Percentiles rank a stretch among this genome's conserved stretches.
Conservation (phyloP, 2,113 vertebrate species). For the Calidris pygmaea region DNA sequence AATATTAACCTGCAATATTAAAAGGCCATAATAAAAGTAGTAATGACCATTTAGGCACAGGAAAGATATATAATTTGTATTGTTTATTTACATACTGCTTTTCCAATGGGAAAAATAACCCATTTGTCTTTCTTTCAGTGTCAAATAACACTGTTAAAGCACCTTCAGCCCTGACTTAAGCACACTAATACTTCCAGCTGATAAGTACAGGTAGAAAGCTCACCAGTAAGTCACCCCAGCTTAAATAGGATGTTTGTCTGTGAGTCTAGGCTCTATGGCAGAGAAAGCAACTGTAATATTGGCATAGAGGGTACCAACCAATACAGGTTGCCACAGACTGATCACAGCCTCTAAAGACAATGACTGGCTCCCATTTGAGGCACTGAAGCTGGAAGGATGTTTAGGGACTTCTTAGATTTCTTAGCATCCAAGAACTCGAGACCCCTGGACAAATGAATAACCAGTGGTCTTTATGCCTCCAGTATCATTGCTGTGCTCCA, state of each 20-base stretch:
- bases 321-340: background rate
- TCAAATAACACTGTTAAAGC: constrained; percentile 10
- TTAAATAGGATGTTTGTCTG: background rate
- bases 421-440: background rate
- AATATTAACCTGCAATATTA: background rate
- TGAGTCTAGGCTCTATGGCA: background rate
- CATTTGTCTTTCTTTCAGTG: constrained; percentile 27
- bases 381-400: background rate
- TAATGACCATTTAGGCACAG: background rate
- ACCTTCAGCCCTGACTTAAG: constrained; percentile 27
- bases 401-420: background rate
- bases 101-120: constrained; percentile 7
- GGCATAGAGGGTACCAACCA: background rate
- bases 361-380: background rate
- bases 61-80: background rate
- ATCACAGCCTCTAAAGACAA: background rate
- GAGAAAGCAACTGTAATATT: background rate
- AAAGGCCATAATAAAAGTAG: background rate
- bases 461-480: background rate
- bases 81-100: background rate
- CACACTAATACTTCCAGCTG: constrained; percentile 2
- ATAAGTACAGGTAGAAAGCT: constrained; percentile 31
- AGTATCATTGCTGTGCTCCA: background rate
- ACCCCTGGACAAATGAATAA: background rate
- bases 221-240: constrained; percentile 36